Evolutionary conservation across 1,140 invertebrate species (phyloP), one percentile per base, ranked within the genome.

Genomic region (Drosophila paulistorum): DNA sequence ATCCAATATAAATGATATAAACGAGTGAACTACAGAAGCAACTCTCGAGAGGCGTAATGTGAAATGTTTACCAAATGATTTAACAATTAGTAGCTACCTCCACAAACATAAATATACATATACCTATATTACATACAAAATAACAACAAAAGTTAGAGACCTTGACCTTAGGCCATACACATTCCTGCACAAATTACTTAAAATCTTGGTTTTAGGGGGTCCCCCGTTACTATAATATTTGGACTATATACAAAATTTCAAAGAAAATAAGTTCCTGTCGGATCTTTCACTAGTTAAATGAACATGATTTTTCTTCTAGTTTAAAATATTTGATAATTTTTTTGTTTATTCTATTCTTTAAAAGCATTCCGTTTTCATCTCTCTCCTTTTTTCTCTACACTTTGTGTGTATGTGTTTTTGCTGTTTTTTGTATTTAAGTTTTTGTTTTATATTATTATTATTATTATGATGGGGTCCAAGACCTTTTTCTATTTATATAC

Each of bases 1-100:
- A 41, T 68, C 17, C 17, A 64, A 30, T 30, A 30, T 58, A 61
- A 23, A 62, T 73, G 71, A 20, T 30, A 30, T 30, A n/a, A n/a
- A 30, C 13, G 14, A 20, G 39, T 11, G 26, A 42, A 14, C 54
- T n/a, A 14, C n/a, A 57, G 64, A 42, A 58, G 42, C 45, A 39
- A 66, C 58, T 68, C 65, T 60, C 57, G 84, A 80, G 84, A 87
- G 84, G 84, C 84, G 71, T 87, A 84, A 81, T 78, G 78, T 87
- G 85, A 87, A 87, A 87, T 87, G 80, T 84, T 84, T 84, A 87
- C 84, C 84, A 87, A 87, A 87, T 89, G 73, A 89, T 84, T 71
- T 73, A 83, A 89, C 72, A 70, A 74, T 77, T 76, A 81, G 81
- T 35, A 74, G 67, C 78, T 77, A 77, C 72, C 70, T 72, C 68